Evolutionary conservation across 2,113 vertebrate species (phyloP).

Genomic region (Ophiodon elongatus): DNA sequence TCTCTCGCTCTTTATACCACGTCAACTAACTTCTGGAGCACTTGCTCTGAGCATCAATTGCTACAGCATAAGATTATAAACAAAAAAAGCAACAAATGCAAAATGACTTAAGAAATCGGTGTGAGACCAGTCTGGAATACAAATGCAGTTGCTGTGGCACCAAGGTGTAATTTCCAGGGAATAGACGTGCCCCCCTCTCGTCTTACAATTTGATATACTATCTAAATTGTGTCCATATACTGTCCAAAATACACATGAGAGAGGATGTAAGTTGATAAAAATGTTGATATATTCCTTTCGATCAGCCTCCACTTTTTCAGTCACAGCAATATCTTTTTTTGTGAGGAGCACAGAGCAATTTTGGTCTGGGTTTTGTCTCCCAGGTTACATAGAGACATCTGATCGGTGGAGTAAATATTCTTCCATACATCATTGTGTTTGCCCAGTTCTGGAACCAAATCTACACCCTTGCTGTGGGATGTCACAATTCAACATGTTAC

Average conservation of each 20-base stretch:
- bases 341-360: neutral
- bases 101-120: too few species aligned
- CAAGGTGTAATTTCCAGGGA: neutral
- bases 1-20: too few species aligned
- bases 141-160: neutral
- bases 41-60: too few species aligned
- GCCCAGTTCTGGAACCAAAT: neutral
- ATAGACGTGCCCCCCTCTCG: neutral
- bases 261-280: neutral
- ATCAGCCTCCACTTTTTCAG: neutral
- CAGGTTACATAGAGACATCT: too few species aligned
- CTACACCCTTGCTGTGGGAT: neutral
- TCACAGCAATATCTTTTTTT: neutral
- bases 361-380: neutral
- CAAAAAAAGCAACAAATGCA: too few species aligned
- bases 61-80: too few species aligned
- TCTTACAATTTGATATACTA: neutral
- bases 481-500: too few species aligned
- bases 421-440: too few species aligned
- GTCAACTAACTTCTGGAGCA: too few species aligned
- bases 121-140: neutral
- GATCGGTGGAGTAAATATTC: too few species aligned
- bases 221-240: too few species aligned
- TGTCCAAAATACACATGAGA: neutral
- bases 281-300: neutral